These are phyloP conservation scores for Pentalonia nigronervosa DNA, from an alignment of 1,140 invertebrate species.

Conservation along the genomic window DNA sequence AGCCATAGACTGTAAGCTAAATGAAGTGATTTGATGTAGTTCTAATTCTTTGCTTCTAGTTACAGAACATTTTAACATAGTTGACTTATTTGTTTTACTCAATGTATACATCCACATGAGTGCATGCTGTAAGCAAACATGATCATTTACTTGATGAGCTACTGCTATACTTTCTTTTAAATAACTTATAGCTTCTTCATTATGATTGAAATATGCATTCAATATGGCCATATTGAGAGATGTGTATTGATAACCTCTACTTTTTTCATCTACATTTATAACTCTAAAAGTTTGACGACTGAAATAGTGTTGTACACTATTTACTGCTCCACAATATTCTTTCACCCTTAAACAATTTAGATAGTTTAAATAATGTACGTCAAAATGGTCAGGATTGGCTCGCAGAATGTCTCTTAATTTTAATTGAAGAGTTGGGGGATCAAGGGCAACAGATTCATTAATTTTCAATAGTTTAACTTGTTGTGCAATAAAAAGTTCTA, in stretches of 20 bases:
- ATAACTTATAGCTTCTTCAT: constrained; percentile 78
- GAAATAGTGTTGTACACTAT: constrained; percentile 85
- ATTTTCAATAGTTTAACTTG: constrained; percentile 82
- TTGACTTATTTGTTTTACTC: constrained; percentile 67
- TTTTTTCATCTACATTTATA: constrained; percentile 70
- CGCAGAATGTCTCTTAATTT: constrained; percentile 79
- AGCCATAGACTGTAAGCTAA: constrained; percentile 66
- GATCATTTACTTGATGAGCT: constrained; percentile 87
- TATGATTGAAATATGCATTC: constrained; percentile 71
- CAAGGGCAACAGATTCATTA: constrained; percentile 79
- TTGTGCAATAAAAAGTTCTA: constrained; percentile 85
- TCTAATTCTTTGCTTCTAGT: constrained; percentile 65
- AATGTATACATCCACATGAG: constrained; percentile 81
- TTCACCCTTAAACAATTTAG: constrained; percentile 86
- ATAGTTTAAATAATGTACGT: constrained; percentile 90
- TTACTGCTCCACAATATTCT: constrained; percentile 85
- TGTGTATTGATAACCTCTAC: constrained; percentile 83
- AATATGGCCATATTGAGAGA: constrained; percentile 87
- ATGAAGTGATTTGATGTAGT: constrained; percentile 71
- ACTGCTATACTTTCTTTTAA: constrained; percentile 85
- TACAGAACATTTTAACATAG: constrained; percentile 68
- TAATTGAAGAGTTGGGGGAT: constrained; percentile 78
- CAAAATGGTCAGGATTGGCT: constrained; percentile 82
- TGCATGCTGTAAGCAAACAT: constrained; percentile 83
- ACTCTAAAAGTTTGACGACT: constrained; percentile 70